Evolutionary conservation across 2,797 vertebrate genomes (phyloP).

Genomic region (Kryptolebias ocellatus): DNA sequence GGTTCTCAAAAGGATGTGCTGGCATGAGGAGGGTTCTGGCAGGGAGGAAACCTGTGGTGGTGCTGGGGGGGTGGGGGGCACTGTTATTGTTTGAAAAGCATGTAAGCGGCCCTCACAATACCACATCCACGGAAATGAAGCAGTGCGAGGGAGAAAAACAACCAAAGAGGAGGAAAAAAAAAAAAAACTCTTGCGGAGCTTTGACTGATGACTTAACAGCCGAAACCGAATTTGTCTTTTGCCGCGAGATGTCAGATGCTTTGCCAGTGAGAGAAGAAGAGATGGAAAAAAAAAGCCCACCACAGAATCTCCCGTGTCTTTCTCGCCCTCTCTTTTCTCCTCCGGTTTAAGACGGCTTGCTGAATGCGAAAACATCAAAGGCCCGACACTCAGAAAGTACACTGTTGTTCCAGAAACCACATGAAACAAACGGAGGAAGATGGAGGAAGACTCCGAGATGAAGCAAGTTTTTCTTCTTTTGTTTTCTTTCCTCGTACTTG

Average conservation of each 20-base stretch:
- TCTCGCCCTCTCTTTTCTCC: constrained; percentile 74
- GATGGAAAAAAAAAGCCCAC: constrained; percentile 56
- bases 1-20: constrained; percentile 81
- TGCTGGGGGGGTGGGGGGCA: constrained; percentile 25
- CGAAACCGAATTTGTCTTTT: constrained; percentile 83
- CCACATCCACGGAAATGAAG: constrained; percentile 74
- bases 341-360: constrained; percentile 81
- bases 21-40: constrained; percentile 79
- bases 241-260: constrained; percentile 81
- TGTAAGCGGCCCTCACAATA: constrained; percentile 80
- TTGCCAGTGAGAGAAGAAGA: constrained; percentile 76
- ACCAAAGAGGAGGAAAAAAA: constrained; percentile 24
- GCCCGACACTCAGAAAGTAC: constrained; percentile 77
- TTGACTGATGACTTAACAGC: constrained; percentile 83
- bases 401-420: constrained; percentile 85
- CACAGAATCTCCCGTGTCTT: constrained; percentile 78
- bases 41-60: constrained; percentile 70
- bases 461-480: constrained; percentile 26
- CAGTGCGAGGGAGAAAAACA: constrained; percentile 40
- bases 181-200: constrained; percentile 69
- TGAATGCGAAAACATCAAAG: constrained; percentile 84
- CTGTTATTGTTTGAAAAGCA: constrained; percentile 82
- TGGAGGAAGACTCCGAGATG: constrained; percentile 61
- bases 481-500: constrained; percentile 61
- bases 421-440: constrained; percentile 71